Percentiles rank a stretch among this genome's conserved stretches.
phyloP scores from a whole-genome alignment of 2,113 vertebrate genomes.

The Phalacrocorax pelagicus region DNA sequence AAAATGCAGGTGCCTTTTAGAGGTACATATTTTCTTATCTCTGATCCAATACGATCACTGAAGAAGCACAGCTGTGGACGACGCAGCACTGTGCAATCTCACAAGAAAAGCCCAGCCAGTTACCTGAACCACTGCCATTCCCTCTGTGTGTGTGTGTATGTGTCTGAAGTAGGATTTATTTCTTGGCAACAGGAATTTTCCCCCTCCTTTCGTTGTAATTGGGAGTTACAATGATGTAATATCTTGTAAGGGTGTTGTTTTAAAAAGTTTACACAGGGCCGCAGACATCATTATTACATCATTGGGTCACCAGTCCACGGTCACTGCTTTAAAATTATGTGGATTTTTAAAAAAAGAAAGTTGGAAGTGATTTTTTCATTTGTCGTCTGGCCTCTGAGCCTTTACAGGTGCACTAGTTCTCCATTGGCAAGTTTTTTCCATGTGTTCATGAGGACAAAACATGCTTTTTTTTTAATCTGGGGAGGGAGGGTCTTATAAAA shows the following conservation, averaged over 20 bases:
- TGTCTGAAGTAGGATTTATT: slow-evolving; percentile 8
- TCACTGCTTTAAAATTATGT: background rate
- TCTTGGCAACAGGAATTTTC: background rate
- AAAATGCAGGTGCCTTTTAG: background rate
- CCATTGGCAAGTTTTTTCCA: slow-evolving; percentile 26
- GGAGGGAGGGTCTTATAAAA: background rate
- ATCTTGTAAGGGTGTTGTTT: background rate
- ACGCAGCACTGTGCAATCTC: background rate
- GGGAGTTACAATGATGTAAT: slow-evolving; percentile 16
- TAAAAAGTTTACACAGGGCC: background rate
- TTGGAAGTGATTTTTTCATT: slow-evolving; percentile 4
- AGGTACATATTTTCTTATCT: background rate
- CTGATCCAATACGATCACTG: background rate
- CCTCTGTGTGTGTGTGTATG: background rate
- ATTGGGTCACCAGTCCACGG: background rate
- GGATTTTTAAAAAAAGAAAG: background rate
- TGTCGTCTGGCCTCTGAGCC: slow-evolving; percentile 7
- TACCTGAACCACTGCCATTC: background rate
- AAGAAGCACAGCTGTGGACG: background rate
- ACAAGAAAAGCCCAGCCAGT: background rate
- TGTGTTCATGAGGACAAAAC: background rate
- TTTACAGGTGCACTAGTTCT: slow-evolving; percentile 1
- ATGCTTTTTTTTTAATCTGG: background rate
- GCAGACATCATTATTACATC: slow-evolving; percentile 28
- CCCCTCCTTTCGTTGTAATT: background rate